These are phyloP conservation scores for Cryptus armator DNA, from an alignment of 2,888 invertebrate species.

Conservation along the genomic window DNA sequence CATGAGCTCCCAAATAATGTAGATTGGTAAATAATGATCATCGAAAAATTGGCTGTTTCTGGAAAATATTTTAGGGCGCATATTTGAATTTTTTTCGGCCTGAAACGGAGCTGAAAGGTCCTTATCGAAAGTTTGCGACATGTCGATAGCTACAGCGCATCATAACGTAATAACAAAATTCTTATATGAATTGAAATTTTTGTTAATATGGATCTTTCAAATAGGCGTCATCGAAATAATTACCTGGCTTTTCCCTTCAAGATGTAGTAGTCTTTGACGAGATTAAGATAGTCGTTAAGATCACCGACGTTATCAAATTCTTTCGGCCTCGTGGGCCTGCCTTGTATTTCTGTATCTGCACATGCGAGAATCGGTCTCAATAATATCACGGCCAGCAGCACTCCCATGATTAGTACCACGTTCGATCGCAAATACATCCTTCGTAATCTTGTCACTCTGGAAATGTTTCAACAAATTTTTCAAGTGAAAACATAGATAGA, in stretches of 20 bases:
- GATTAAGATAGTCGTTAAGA: constrained; percentile 85
- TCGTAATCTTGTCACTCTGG: neutral
- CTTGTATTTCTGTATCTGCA: constrained; percentile 75
- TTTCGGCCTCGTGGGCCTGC: constrained; percentile 83
- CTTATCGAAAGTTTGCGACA: too few relatives aligned
- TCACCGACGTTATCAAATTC: constrained; percentile 86
- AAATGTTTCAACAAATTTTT: neutral
- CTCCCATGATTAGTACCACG: constrained; percentile 27
- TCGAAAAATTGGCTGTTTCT: too few relatives aligned
- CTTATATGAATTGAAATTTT: neutral
- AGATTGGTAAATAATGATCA: neutral
- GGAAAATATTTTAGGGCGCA: too few relatives aligned
- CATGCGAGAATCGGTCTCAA: constrained; percentile 58
- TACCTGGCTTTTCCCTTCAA: constrained; percentile 86
- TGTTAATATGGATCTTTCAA: neutral
- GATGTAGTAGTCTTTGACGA: constrained; percentile 86
- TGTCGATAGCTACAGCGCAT: too few relatives aligned
- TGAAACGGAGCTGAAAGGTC: too few relatives aligned
- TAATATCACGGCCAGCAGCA: constrained; percentile 37
- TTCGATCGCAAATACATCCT: constrained; percentile 36
- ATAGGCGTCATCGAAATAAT: neutral
- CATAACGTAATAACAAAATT: neutral
- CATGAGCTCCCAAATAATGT: neutral
- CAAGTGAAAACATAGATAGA: neutral
- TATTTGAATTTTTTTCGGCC: too few relatives aligned